Base-by-base conservation (phyloP, 2,113 vertebrate species). In the Nematolebias whitei region DNA sequence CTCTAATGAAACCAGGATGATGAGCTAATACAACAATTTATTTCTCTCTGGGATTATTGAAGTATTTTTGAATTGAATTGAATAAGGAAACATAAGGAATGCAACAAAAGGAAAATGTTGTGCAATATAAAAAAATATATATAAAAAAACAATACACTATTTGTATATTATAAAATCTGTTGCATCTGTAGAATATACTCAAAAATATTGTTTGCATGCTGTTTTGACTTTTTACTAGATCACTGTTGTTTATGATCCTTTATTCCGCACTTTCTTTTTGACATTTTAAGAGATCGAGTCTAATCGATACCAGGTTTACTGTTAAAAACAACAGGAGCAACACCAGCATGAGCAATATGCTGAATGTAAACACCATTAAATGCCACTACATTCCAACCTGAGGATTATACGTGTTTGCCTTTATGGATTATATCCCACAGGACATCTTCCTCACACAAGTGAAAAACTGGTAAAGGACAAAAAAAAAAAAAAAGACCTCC, bases 291-390 rank as follows among this genome's bases (percentile, higher is more conserved):
- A 41, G 9, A 50, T 18, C 32, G 32, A 19, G 15, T 4, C 38
- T 32, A 63, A 71, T 71, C 61, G 57, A 71, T 44, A 71, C 48
- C 15, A 50, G 24, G 48, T 39, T 50, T 20, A 18, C 29, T n/a
- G 14, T 63, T 48, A 2, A 63, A 63, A 71, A 43, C 44, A 56
- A 49, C 32, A 54, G 9, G 53, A 52, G 49, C 32, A 51, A 13
- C 60, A 44, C 29, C 61, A 70, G 29, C 18, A 62, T 43, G 29
- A 35, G 1, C 43, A 38, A 38, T 71, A 64, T 44, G 19, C 51
- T 23, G 45, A 18, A 63, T 50, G 53, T 63, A 51, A 71, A 41
- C n/a, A 57, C 29, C 12, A 18, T 50, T 63, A 64, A 71, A 64
- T 64, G 69, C 49, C 60, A 64, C 43, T 1, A 3, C 20, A 29